Evolutionary conservation across 2,797 vertebrate species (phyloP).

Genomic region (Antrozous pallidus): DNA sequence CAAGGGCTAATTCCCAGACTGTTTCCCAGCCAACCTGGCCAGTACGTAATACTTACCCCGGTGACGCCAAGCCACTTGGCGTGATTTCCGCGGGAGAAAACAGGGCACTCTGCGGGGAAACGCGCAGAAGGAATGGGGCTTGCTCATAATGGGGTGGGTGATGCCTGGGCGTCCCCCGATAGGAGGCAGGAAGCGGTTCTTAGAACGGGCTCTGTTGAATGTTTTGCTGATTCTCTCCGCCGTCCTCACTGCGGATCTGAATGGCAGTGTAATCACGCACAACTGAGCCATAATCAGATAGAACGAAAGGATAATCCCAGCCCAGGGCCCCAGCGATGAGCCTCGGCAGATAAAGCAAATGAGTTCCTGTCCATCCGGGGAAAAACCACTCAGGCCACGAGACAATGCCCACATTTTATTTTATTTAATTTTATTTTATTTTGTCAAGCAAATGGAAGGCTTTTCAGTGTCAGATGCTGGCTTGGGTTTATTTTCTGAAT

Average conservation of each 20-base stretch:
- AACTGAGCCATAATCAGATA: neutral
- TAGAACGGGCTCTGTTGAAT: neutral
- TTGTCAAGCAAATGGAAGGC: neutral
- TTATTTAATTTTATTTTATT: neutral
- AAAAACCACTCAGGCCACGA: neutral
- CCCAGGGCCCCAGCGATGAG: neutral
- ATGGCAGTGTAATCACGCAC: neutral
- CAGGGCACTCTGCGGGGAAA: neutral
- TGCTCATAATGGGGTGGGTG: neutral
- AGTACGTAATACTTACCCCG: slow-evolving; percentile 17
- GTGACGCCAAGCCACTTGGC: slow-evolving; percentile 19
- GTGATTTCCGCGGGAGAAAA: neutral
- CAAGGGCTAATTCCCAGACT: slow-evolving; percentile 22
- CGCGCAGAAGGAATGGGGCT: neutral
- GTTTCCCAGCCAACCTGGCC: neutral
- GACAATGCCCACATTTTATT: neutral
- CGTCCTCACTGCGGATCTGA: neutral
- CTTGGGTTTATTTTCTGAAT: neutral
- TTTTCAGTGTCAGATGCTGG: neutral
- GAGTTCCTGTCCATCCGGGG: neutral
- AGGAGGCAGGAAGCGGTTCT: neutral
- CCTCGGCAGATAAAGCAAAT: neutral
- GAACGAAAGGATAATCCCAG: neutral
- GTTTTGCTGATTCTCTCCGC: neutral
- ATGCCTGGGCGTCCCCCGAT: neutral